Evolutionary conservation across 2,113 vertebrate species (phyloP).

Genomic region (Xiphophorus maculatus): DNA sequence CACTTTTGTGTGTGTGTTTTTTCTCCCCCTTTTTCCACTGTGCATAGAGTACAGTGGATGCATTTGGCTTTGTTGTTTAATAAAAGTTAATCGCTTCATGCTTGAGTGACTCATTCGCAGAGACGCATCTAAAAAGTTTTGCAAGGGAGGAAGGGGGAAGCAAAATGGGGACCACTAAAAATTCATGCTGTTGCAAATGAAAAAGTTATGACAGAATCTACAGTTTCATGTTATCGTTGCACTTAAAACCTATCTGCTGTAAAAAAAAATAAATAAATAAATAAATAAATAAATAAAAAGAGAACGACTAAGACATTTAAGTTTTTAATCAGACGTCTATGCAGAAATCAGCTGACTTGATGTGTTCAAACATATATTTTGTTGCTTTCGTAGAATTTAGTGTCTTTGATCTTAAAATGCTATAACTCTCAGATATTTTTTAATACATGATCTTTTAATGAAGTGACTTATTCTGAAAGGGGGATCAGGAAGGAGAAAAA

Average conservation of each 20-base stretch:
- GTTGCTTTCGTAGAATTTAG: background rate
- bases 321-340: no score
- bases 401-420: background rate
- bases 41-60: conserved; percentile 34
- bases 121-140: background rate
- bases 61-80: conserved; percentile 55
- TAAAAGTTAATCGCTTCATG: conserved; percentile 54
- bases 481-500: no score
- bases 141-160: no score
- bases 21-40: background rate
- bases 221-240: no score
- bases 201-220: background rate
- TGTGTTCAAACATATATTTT: background rate
- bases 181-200: background rate
- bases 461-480: no score
- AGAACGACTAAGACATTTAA: no score
- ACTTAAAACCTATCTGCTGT: no score
- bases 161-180: background rate
- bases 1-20: background rate
- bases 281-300: no score
- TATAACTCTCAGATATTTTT: no score
- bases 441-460: no score
- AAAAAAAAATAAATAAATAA: no score
- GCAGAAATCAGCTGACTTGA: background rate
- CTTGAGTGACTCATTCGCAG: conserved; percentile 42